phyloP scores from a whole-genome alignment of 2,888 invertebrate species.

The Pterobdella sp. region DNA sequence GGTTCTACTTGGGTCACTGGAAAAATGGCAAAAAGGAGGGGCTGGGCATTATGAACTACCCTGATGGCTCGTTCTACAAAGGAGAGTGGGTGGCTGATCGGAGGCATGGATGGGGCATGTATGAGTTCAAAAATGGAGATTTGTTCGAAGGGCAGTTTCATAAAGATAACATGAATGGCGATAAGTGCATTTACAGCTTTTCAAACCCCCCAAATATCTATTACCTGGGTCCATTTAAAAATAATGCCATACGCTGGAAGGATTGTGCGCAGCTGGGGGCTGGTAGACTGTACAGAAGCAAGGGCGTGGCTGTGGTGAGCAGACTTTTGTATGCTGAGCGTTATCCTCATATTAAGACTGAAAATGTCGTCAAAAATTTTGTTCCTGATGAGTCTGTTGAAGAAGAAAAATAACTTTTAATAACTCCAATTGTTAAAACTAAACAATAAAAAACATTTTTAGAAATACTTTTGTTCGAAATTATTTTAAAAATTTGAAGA shows the following conservation, averaged over 20 bases:
- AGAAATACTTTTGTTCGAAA: too few species aligned
- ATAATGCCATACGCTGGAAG: slow-evolving; percentile 18
- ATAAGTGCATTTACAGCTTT: slow-evolving; percentile 21
- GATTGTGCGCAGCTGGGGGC: slow-evolving; percentile 18
- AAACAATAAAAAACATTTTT: neutral
- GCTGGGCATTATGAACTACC: slow-evolving; percentile 15
- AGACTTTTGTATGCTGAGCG: slow-evolving; percentile 7
- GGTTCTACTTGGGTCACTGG: slow-evolving; percentile 17
- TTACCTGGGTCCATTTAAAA: slow-evolving; percentile 20
- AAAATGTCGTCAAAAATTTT: slow-evolving; percentile 13
- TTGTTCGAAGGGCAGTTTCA: slow-evolving; percentile 21
- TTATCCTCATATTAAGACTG: neutral
- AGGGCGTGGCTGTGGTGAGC: slow-evolving; percentile 4
- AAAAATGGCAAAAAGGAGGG: neutral
- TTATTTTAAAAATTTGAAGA: too few species aligned
- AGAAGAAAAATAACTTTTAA: neutral
- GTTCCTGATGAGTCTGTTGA: neutral
- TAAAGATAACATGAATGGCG: slow-evolving; percentile 12
- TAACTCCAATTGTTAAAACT: neutral
- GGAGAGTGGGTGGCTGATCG: slow-evolving; percentile 15
- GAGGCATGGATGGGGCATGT: slow-evolving; percentile 25
- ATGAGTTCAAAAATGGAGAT: slow-evolving; percentile 26
- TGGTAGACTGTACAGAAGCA: slow-evolving; percentile 12
- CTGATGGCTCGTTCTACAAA: slow-evolving; percentile 18
- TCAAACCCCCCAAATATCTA: slow-evolving; percentile 8